Conservation (phyloP, 2,797 vertebrate genomes). For the Chloroceryle amazona region DNA sequence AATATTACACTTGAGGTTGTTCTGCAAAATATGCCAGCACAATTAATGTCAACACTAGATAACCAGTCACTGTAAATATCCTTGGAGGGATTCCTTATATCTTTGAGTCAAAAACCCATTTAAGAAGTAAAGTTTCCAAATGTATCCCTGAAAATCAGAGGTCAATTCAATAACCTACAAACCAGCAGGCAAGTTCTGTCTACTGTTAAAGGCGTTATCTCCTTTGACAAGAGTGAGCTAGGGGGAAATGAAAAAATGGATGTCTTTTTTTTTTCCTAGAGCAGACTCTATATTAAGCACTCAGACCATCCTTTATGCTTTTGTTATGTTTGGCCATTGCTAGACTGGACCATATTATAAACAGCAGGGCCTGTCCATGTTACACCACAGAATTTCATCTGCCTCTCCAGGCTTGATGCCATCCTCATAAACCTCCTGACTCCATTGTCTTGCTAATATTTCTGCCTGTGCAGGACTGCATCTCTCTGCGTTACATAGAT, state of each 20-base stretch:
- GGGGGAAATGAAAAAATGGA: background rate
- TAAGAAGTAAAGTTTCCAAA: slow-evolving; percentile 65
- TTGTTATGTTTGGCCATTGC: background rate
- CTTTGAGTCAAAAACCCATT: slow-evolving; percentile 59
- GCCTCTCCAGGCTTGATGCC: background rate
- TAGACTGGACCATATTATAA: background rate
- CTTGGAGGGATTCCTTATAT: slow-evolving; percentile 35
- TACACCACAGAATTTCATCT: background rate
- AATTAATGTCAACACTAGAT: slow-evolving; percentile 63
- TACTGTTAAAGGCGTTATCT: background rate
- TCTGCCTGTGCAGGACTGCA: background rate
- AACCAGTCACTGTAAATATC: slow-evolving; percentile 60
- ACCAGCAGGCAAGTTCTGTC: slow-evolving; percentile 45
- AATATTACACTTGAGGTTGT: slow-evolving; percentile 59
- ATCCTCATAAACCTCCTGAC: background rate
- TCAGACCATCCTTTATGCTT: background rate
- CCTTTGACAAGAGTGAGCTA: slow-evolving; percentile 24
- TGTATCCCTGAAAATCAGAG: slow-evolving; percentile 41
- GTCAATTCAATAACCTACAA: slow-evolving; percentile 40
- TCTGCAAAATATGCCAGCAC: slow-evolving; percentile 61
- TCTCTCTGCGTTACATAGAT: background rate
- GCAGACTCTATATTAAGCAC: background rate
- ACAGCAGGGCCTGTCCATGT: background rate
- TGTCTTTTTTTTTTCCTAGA: background rate
- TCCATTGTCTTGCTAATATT: background rate